Evolutionary conservation across 2,113 vertebrate genomes (phyloP).

Genomic region (Grallaria varia): DNA sequence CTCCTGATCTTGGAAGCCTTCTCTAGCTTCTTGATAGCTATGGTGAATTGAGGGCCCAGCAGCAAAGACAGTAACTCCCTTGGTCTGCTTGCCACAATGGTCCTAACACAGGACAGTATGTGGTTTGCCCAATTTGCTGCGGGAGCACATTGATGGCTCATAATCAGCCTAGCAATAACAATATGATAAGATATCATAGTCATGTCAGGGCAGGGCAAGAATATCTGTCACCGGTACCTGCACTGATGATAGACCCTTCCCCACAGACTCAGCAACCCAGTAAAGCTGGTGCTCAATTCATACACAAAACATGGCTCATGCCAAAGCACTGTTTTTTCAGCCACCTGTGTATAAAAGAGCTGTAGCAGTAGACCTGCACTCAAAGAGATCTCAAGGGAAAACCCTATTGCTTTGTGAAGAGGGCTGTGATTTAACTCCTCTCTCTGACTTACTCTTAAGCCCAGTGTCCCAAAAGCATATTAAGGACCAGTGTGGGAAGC

Average conservation of each 20-base stretch:
- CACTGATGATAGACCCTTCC: not conserved
- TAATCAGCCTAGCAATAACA: not conserved
- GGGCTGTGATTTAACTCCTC: not conserved
- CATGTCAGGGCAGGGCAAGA: not conserved
- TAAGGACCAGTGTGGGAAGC: slow-evolving; percentile 19
- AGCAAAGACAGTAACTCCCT: not conserved
- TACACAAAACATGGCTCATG: not conserved
- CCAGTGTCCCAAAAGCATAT: not conserved
- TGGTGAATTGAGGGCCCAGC: not conserved
- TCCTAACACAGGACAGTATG: not conserved
- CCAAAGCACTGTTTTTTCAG: not conserved
- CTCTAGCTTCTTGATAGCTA: not conserved
- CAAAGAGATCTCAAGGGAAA: not conserved
- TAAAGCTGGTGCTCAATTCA: not conserved
- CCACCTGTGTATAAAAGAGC: not conserved
- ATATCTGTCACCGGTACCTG: not conserved
- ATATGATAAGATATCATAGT: not conserved
- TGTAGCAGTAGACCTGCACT: not conserved
- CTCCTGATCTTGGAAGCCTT: not conserved
- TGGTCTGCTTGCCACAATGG: not conserved
- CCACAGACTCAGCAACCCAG: fast-evolving
- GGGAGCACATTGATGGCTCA: fast-evolving
- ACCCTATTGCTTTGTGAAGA: not conserved
- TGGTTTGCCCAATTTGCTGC: not conserved
- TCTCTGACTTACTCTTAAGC: not conserved